Base-by-base conservation (phyloP, 2,113 vertebrate genomes). In the Plectropomus leopardus region DNA sequence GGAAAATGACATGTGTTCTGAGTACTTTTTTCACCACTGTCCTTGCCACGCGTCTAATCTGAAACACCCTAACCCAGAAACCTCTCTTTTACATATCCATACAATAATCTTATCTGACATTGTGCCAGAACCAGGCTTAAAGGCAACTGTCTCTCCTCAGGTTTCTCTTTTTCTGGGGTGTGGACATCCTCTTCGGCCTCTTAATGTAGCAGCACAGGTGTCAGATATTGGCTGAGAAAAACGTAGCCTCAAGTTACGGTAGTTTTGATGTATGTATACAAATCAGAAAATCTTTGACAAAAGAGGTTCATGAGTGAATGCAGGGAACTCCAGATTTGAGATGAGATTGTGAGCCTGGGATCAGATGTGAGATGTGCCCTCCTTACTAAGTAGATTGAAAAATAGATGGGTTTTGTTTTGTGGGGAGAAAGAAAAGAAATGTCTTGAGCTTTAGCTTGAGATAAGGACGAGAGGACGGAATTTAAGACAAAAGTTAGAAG, bases 141-240 rank as follows among this genome's bases (percentile, higher is more conserved):
- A 45, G 74, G 32, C 60, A 7, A 17, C 44, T 70, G 71, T 28
- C 19, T 40, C 64, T 87, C 36, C 84, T 86, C 83, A 32, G 68
- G 83, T 89, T 87, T 74, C 80, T 75, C 45, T 32, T 80, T 23
- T 66, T 70, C 60, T 79, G 44, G 79, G 58, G 72, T 64, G 55
- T 88, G 70, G 59, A 4, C 42, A 28, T 24, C 51, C 57, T 50
- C 53, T 42, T 53, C 26, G 11, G 36, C 55, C 76, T 82, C 57
- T 64, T 68, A 50, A 50, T 47, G n/a, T 21, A 48, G 15, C 19
- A 32, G 45, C 16, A 1, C 70, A 79, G 61, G 53, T 84, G 67
- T 85, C 79, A 71, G 11, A 80, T 81, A 78, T 28, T 63, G 63
- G 44, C 36, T 53, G 23, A 55, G 59, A 54, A 68, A 76, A 55